Conservation (phyloP, 2,888 invertebrate species). For the Escarpia spicata region DNA sequence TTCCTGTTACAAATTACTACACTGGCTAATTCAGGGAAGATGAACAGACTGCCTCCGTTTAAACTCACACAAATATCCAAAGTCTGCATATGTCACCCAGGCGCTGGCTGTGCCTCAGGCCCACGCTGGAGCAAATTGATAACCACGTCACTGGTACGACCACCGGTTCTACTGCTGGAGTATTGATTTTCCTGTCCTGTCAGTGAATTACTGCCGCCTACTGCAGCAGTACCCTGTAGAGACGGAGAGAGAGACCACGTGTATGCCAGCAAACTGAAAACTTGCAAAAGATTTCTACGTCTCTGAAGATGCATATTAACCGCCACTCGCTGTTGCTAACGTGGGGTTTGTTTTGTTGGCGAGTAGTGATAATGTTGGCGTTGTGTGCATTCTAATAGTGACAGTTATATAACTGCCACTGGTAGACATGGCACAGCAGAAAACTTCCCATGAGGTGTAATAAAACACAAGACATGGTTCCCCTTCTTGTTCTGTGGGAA, state of each 20-base stretch:
- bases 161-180: neutral
- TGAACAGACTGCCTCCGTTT: too few species aligned
- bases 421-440: neutral
- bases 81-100: too few species aligned
- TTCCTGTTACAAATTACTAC: too few species aligned
- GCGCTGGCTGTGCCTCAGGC: neutral
- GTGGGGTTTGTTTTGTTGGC: neutral
- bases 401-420: too few species aligned
- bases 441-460: neutral
- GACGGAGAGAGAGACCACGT: neutral
- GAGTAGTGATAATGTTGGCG: neutral
- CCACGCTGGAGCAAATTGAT: neutral
- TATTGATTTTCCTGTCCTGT: neutral
- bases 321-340: neutral
- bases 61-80: too few species aligned
- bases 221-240: neutral
- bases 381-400: neutral
- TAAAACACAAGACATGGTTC: neutral
- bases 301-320: neutral
- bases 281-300: neutral
- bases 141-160: neutral
- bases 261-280: neutral
- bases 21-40: too few species aligned
- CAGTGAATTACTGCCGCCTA: neutral
- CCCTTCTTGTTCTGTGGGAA: neutral